phyloP scores from a whole-genome alignment of 2,888 invertebrate genomes.

The Proisotoma minuta region DNA sequence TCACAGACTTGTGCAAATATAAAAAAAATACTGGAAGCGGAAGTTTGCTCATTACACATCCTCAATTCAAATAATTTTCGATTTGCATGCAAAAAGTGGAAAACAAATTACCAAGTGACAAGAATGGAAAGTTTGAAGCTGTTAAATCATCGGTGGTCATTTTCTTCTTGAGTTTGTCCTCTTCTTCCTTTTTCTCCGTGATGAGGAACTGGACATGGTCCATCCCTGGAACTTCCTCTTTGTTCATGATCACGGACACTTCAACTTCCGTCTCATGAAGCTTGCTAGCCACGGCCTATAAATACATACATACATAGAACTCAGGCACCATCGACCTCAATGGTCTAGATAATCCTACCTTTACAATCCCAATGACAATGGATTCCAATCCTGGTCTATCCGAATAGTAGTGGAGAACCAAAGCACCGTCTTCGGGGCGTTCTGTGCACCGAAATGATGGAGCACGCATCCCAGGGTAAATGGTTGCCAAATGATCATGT shows the following conservation, averaged over 20 bases:
- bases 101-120: constrained; percentile 45
- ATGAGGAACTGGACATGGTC: constrained; percentile 91
- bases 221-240: constrained; percentile 69
- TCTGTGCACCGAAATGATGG: constrained; percentile 95
- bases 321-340: too few species aligned
- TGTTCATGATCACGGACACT: constrained; percentile 78
- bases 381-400: constrained; percentile 89
- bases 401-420: constrained; percentile 92
- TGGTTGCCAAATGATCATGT: constrained; percentile 87
- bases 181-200: constrained; percentile 69
- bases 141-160: constrained; percentile 44
- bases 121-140: constrained; percentile 44
- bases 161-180: constrained; percentile 51
- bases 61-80: background rate
- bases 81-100: background rate
- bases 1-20: too few species aligned
- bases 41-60: too few species aligned
- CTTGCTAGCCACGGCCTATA: constrained; percentile 89
- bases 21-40: too few species aligned
- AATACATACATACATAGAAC: too few species aligned
- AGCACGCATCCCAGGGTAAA: constrained; percentile 90
- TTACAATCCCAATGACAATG: constrained; percentile 94
- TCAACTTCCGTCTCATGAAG: constrained; percentile 89
- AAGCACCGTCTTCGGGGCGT: constrained; percentile 76
- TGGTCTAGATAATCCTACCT: constrained; percentile 62